Evolutionary conservation across 2,113 vertebrate genomes (phyloP).

Genomic region (Antennarius striatus): DNA sequence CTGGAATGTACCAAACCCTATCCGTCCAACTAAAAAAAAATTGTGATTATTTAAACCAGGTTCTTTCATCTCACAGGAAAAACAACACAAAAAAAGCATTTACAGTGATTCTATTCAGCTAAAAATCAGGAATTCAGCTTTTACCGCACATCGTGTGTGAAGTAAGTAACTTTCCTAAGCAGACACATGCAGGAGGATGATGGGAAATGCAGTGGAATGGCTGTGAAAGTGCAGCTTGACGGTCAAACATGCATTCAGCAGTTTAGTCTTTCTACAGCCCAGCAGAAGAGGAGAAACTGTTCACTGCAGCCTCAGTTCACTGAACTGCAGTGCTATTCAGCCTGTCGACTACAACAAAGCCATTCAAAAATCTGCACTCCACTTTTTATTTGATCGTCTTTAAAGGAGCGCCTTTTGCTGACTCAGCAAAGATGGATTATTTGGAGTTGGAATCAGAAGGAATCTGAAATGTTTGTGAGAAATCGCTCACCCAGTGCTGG

Average conservation of each 20-base stretch:
- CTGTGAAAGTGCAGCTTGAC: conserved; percentile 44
- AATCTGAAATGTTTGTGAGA: conserved; percentile 6
- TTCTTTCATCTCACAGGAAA: conserved; percentile 14
- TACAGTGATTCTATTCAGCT: conserved; percentile 6
- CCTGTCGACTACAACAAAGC: conserved; percentile 9
- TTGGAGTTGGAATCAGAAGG: conserved; percentile 35
- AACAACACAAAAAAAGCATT: conserved; percentile 48
- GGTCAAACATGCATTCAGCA: conserved; percentile 68
- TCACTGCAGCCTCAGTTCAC: conserved; percentile 40
- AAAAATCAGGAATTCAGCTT: conserved; percentile 27
- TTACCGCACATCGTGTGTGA: neutral
- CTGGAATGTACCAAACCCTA: no score
- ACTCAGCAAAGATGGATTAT: conserved; percentile 32
- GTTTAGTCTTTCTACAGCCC: conserved; percentile 61
- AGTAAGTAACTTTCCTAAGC: neutral
- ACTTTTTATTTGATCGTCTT: conserved; percentile 28
- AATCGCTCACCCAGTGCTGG: conserved; percentile 74
- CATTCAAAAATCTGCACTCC: conserved; percentile 20
- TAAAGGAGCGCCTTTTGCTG: conserved; percentile 13
- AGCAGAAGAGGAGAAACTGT: conserved; percentile 75
- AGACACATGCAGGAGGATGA: conserved; percentile 59
- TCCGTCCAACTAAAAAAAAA: neutral
- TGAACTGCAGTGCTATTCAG: neutral
- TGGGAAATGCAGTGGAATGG: conserved; percentile 40
- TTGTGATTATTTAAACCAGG: conserved; percentile 2